Evolutionary conservation across 1,140 invertebrate species (phyloP), one percentile per base, ranked within the genome.

Genomic region (Ceratoteleas bidentatus): DNA sequence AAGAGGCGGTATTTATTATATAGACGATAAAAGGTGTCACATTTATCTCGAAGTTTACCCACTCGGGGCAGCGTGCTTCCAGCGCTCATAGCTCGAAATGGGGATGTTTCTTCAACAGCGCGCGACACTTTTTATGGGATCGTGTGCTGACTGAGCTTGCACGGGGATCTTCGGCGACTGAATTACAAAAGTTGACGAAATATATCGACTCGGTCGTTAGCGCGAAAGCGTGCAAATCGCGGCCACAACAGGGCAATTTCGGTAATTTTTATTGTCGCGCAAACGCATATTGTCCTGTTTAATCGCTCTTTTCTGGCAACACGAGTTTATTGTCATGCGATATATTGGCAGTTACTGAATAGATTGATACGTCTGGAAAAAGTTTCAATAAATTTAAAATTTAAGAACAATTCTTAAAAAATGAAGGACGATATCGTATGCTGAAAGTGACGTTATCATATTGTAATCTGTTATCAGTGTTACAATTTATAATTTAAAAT

Each of bases 11-110:
- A 88, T 89, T 89, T 89, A 89, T 89, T 89, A 87, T 87, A 85
- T 87, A 83, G 84, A 87, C 88, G 85, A 89, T 89, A 88, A 88
- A 89, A 89, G 87, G 85, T 89, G 86, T 89, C 88, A 88, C 88
- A 89, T 89, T 87, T 85, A 88, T 89, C 88, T 86, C 81, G 76
- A 89, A 89, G 87, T 89, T 89, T 88, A 85, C 78, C 80, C 85
- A 85, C 85, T 85, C 79, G 77, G 79, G 76, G 62, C 61, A 75
- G 54, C 73, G 60, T 62, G 64, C 69, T 78, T 79, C 68, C 60
- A 61, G 53, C 65, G 64, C 68, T 65, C 78, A 65, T 70, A 62
- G 58, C 56, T 78, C 45, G 81, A 81, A 70, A 78, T 79, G 73
- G 76, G 79, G 79, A 84, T 84, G 84, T 86, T 86, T 85, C 84